phyloP scores from a whole-genome alignment of 2,113 vertebrate genomes.

The Gymnorhina tibicen region DNA sequence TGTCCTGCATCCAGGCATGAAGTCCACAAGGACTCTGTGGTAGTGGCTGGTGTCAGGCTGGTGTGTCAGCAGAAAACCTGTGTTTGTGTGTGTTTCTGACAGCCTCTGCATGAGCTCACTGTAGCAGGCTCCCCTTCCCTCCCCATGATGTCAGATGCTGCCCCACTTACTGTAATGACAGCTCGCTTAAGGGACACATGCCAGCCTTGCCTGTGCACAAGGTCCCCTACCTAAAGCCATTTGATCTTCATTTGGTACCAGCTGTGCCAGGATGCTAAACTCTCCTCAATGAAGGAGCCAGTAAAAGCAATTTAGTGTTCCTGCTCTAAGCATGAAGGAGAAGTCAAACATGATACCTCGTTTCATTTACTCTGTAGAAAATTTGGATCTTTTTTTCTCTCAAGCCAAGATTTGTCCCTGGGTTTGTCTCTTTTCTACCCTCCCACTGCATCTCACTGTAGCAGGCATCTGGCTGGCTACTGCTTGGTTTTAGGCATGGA shows the following conservation, averaged over 20 bases:
- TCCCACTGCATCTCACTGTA: neutral
- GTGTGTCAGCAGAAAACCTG: neutral
- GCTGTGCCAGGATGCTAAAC: neutral
- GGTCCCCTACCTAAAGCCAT: neutral
- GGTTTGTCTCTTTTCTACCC: neutral
- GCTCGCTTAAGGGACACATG: neutral
- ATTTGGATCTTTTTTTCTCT: neutral
- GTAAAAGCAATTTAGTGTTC: neutral
- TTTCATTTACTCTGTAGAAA: neutral
- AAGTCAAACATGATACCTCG: neutral
- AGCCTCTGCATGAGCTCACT: neutral
- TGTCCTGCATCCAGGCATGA: neutral
- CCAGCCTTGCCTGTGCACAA: fast-evolving
- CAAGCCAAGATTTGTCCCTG: neutral
- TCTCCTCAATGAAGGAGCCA: neutral
- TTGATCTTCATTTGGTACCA: neutral
- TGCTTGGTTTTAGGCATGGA: neutral
- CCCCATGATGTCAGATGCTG: neutral
- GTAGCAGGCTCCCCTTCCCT: neutral
- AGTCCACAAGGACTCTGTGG: neutral
- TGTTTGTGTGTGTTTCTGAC: neutral
- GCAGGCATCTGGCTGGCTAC: neutral
- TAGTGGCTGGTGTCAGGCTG: neutral
- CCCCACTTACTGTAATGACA: neutral
- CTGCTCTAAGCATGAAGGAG: neutral